Evolutionary conservation across 1,140 invertebrate genomes (phyloP).

Genomic region (Drosophila tropicalis): DNA sequence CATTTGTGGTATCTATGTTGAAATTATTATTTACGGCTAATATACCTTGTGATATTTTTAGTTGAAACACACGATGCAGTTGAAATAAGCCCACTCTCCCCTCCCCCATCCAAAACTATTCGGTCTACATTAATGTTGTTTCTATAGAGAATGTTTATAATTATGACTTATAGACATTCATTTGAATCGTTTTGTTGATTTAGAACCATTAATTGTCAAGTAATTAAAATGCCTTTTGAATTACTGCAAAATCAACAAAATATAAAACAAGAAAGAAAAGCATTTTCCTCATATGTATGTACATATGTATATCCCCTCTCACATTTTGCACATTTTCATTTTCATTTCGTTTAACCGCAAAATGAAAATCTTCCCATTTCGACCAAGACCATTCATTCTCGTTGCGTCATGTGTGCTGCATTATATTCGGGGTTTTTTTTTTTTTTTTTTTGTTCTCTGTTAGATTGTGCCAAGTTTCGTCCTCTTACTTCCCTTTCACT

Average conservation of each 20-base stretch:
- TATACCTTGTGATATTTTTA: conserved; percentile 52
- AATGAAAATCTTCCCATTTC: conserved; percentile 1
- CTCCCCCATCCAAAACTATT: background rate
- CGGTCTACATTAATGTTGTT: conserved; percentile 22
- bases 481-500: background rate
- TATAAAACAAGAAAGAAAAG: conserved; percentile 24
- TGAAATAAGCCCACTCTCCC: background rate
- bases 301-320: conserved; percentile 10
- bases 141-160: conserved; percentile 36
- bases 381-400: conserved; percentile 14
- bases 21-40: conserved; percentile 43
- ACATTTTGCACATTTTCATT: conserved; percentile 33
- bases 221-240: conserved; percentile 70
- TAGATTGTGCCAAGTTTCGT: conserved; percentile 71
- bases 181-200: conserved; percentile 29
- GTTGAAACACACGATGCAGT: conserved; percentile 32
- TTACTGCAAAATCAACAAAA: conserved; percentile 53
- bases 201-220: conserved; percentile 67
- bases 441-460: conserved; percentile 2
- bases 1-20: conserved; percentile 19
- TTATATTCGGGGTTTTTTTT: conserved; percentile 38
- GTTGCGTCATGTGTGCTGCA: conserved; percentile 68
- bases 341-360: conserved; percentile 8
- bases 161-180: conserved; percentile 52
- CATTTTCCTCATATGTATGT: conserved; percentile 23